A percentile compares a stretch with the other conserved stretches of the same genome.
These are phyloP conservation scores for Aphelocoma coerulescens DNA, from an alignment of 2,113 vertebrate genomes.

Conservation along the genomic window DNA sequence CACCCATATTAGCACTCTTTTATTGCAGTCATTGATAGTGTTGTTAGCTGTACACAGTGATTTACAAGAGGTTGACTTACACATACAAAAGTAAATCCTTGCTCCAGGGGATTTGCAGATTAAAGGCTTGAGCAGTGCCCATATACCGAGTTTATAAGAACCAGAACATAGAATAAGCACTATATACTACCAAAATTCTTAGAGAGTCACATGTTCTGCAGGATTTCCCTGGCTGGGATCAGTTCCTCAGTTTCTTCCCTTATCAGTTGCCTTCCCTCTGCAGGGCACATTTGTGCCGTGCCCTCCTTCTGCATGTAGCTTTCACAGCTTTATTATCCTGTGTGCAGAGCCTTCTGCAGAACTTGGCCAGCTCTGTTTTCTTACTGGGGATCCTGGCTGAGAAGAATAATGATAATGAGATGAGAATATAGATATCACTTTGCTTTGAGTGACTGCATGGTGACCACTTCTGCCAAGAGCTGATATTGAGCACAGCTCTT, in stretches of 20 bases:
- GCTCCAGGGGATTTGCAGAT: not conserved
- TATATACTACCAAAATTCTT: not conserved
- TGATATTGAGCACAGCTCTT: slow-evolving; percentile 7
- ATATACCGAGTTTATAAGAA: not conserved
- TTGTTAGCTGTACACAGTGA: not conserved
- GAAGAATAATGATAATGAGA: slow-evolving; percentile 45
- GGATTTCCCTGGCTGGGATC: not conserved
- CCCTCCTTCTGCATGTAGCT: not conserved
- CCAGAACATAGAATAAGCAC: not conserved
- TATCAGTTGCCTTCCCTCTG: not conserved
- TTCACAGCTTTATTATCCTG: not conserved
- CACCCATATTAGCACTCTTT: not conserved
- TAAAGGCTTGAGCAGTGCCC: not conserved
- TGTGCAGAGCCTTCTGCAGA: not conserved
- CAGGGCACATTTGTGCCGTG: not conserved
- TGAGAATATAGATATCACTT: slow-evolving; percentile 38
- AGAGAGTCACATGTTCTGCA: not conserved
- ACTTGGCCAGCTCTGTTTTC: not conserved
- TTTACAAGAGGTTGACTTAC: not conserved
- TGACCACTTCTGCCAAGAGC: slow-evolving; percentile 47
- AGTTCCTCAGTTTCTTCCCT: not conserved
- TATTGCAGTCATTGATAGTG: not conserved
- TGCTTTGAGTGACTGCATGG: slow-evolving; percentile 10
- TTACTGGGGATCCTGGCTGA: not conserved
- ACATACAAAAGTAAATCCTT: slow-evolving; percentile 2